phyloP scores from a whole-genome alignment of 1,140 invertebrate genomes.

The Drosophila busckii region DNA sequence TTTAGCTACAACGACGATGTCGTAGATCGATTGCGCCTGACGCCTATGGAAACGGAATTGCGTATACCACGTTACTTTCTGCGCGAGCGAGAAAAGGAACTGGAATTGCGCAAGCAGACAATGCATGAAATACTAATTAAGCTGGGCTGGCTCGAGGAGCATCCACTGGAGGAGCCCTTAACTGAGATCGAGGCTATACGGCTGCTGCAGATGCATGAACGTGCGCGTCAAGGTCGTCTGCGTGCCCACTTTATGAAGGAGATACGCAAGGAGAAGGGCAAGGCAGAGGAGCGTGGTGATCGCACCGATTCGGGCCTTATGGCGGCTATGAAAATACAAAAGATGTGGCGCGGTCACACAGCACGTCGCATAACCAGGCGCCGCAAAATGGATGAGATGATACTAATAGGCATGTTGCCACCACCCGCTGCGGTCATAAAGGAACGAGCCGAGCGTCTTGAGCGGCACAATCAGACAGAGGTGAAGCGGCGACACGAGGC shows the following conservation, averaged over 20 bases:
- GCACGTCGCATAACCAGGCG: slow-evolving; percentile 84
- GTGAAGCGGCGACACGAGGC: slow-evolving; percentile 80
- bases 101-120: slow-evolving; percentile 82
- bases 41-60: slow-evolving; percentile 84
- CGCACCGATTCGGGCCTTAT: slow-evolving; percentile 80
- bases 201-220: slow-evolving; percentile 93
- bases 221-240: slow-evolving; percentile 91
- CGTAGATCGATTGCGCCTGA: slow-evolving; percentile 82
- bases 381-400: slow-evolving; percentile 89
- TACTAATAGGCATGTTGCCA: slow-evolving; percentile 89
- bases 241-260: slow-evolving; percentile 95
- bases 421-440: slow-evolving; percentile 74
- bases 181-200: slow-evolving; percentile 90
- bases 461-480: slow-evolving; percentile 59
- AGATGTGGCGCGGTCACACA: slow-evolving; percentile 90
- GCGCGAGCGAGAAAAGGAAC: slow-evolving; percentile 83
- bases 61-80: slow-evolving; percentile 85
- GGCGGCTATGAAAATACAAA: slow-evolving; percentile 89
- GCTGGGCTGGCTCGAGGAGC: slow-evolving; percentile 84
- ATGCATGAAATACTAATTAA: slow-evolving; percentile 84
- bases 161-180: slow-evolving; percentile 81
- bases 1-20: slow-evolving; percentile 92
- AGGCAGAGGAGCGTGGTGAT: slow-evolving; percentile 81
- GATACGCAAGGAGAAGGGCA: slow-evolving; percentile 88
- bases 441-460: slow-evolving; percentile 57